These are phyloP conservation scores for Suillia variegata DNA, from an alignment of 2,888 invertebrate genomes.

Conservation along the genomic window DNA sequence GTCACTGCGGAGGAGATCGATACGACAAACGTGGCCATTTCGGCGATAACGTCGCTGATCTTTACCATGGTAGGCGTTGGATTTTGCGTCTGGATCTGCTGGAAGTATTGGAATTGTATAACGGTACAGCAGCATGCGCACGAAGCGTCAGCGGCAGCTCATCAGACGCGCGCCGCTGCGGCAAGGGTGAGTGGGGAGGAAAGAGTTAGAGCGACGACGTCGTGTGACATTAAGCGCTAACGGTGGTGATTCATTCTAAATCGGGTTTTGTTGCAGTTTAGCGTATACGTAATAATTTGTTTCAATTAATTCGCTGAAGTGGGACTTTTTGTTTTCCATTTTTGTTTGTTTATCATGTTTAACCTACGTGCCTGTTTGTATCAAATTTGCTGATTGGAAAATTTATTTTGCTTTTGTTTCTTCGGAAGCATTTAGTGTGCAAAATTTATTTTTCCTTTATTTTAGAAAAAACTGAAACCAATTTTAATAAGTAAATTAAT, in stretches of 20 bases:
- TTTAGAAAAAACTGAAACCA: too few relatives aligned
- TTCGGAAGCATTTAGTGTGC: too few relatives aligned
- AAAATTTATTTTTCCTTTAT: too few relatives aligned
- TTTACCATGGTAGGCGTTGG: constrained; percentile 60
- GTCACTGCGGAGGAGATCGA: constrained; percentile 46
- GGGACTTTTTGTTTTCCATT: too few relatives aligned
- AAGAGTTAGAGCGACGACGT: constrained; percentile 37
- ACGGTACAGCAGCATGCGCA: constrained; percentile 57
- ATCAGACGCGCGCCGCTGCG: constrained; percentile 32
- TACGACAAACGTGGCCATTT: constrained; percentile 54
- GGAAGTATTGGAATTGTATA: constrained; percentile 60
- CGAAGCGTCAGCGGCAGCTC: constrained; percentile 50
- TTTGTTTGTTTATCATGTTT: too few relatives aligned
- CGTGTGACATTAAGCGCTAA: constrained; percentile 30
- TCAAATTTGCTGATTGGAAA: too few relatives aligned
- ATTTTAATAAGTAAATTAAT: too few relatives aligned
- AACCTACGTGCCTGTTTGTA: too few relatives aligned
- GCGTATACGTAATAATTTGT: too few relatives aligned
- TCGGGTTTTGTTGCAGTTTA: background rate
- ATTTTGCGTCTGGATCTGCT: constrained; percentile 57
- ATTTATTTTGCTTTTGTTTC: too few relatives aligned
- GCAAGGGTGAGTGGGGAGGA: constrained; percentile 26
- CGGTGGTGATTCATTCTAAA: background rate
- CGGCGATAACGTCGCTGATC: constrained; percentile 57
- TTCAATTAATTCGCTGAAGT: too few relatives aligned